Percentiles rank a stretch among this genome's conserved stretches.
Evolutionary conservation across 2,797 vertebrate species (phyloP).

Genomic region (Alfaro cultratus): DNA sequence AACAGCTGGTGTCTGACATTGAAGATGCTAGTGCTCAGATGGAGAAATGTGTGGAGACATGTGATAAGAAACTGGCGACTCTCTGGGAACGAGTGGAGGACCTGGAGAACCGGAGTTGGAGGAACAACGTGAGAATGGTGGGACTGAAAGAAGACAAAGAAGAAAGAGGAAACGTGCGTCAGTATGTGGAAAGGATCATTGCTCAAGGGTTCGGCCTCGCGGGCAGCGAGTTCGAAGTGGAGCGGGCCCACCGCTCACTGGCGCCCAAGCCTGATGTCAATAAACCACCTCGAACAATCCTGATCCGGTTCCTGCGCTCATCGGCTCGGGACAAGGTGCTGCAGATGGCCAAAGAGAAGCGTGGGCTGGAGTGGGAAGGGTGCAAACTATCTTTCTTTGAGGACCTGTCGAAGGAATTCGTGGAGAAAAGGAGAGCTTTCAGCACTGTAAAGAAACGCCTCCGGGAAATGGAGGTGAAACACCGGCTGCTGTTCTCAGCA

Average conservation of each 20-base stretch:
- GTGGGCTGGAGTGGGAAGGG: background rate
- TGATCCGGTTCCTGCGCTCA: background rate
- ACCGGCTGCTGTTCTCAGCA: conserved; percentile 1
- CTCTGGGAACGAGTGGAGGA: background rate
- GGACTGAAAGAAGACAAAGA: conserved; percentile 5
- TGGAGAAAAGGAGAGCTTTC: conserved; percentile 10
- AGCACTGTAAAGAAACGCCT: conserved; percentile 1
- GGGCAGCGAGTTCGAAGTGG: background rate
- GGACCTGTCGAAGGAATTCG: background rate
- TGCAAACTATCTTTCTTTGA: background rate
- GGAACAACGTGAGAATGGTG: conserved; percentile 13
- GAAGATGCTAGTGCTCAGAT: background rate
- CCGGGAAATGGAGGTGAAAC: conserved; percentile 5
- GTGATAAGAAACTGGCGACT: background rate
- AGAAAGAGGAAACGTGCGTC: background rate
- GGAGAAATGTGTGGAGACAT: background rate
- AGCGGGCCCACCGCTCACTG: background rate
- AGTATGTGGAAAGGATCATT: background rate
- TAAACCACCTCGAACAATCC: background rate
- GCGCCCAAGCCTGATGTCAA: background rate
- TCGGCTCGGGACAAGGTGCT: background rate
- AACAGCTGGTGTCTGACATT: background rate
- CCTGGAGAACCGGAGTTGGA: conserved; percentile 2
- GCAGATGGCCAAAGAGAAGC: background rate
- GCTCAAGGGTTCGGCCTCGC: background rate